Conservation (phyloP, 2,797 vertebrate genomes). For the Rhyacichthys aspro region DNA sequence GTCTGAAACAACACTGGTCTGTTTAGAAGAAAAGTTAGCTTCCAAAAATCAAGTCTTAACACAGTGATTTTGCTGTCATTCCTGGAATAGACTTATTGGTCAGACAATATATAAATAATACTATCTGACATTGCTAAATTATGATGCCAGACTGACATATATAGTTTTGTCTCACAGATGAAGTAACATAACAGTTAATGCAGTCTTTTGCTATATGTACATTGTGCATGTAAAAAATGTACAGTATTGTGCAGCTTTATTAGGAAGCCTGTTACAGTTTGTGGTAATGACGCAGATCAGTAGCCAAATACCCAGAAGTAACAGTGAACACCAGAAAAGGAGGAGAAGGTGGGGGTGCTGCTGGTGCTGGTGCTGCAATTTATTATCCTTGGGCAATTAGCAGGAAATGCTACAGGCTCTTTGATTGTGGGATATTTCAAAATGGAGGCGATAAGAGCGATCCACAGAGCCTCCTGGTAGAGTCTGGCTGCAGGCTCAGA, state of each 20-base stretch:
- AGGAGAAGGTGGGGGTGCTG: constrained; percentile 41
- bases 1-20: too few species aligned
- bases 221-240: too few species aligned
- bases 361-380: constrained; percentile 61
- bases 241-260: too few species aligned
- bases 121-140: too few species aligned
- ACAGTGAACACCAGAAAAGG: constrained; percentile 40
- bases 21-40: too few species aligned
- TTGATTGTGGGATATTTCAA: constrained; percentile 79
- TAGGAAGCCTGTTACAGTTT: constrained; percentile 1
- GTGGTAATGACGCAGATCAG: constrained; percentile 58
- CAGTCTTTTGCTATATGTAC: neutral
- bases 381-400: constrained; percentile 84
- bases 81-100: too few species aligned
- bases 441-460: constrained; percentile 79
- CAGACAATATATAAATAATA: too few species aligned
- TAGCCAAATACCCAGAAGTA: constrained; percentile 55
- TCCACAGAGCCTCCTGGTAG: constrained; percentile 69
- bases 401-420: constrained; percentile 72
- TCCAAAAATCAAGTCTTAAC: too few species aligned
- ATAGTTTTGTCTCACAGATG: too few species aligned
- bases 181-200: too few species aligned
- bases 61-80: too few species aligned
- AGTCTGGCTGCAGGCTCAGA: constrained; percentile 74
- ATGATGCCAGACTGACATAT: too few species aligned